A percentile compares a stretch with the other conserved stretches of the same genome.
These are phyloP conservation scores for Steromphala cineraria DNA, from an alignment of 2,888 invertebrate species.

Conservation along the genomic window DNA sequence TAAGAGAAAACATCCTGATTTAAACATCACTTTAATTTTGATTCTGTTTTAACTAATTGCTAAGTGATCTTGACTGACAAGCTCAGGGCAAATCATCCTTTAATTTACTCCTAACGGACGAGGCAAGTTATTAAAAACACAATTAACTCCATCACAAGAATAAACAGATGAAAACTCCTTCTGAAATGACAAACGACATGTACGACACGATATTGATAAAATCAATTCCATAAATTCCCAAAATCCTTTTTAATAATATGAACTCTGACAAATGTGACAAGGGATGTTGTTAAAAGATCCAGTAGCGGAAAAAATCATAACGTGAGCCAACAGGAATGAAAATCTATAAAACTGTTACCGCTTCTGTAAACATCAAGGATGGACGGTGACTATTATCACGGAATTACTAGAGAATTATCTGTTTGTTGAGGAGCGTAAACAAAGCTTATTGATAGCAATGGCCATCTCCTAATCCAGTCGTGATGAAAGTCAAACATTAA, in stretches of 20 bases:
- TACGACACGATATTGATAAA: background rate
- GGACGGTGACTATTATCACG: background rate
- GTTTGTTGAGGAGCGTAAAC: background rate
- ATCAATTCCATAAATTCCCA: background rate
- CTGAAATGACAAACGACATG: background rate
- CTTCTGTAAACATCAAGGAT: background rate
- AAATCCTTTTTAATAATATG: background rate
- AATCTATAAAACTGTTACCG: background rate
- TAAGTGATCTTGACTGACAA: too few species aligned
- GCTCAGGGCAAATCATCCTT: too few species aligned
- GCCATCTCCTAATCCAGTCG: background rate
- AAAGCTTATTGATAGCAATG: background rate
- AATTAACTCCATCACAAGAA: background rate
- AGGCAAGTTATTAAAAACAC: background rate
- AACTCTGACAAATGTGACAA: background rate
- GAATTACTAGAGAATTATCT: slow-evolving; percentile 1
- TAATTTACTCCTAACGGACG: too few species aligned
- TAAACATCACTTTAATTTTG: too few species aligned
- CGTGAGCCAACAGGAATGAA: background rate
- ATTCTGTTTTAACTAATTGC: too few species aligned
- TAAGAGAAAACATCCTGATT: too few species aligned
- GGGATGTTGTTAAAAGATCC: background rate
- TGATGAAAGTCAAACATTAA: slow-evolving; percentile 5
- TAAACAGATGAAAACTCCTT: background rate
- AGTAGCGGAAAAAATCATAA: background rate